These are phyloP conservation scores for Ornithoptera priamus DNA, from an alignment of 2,888 invertebrate species.

Conservation along the genomic window DNA sequence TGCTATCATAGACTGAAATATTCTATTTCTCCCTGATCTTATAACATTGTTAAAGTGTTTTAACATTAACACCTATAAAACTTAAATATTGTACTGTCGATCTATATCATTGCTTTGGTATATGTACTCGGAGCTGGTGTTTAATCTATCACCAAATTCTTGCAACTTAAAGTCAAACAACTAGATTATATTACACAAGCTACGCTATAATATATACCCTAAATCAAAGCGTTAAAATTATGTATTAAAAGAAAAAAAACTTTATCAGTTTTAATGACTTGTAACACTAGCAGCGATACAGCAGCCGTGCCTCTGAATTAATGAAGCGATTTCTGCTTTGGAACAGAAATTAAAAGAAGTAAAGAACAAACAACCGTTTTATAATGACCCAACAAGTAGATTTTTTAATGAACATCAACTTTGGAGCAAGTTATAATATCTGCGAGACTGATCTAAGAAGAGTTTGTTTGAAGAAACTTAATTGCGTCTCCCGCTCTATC, in stretches of 20 bases:
- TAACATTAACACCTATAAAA: too few species aligned
- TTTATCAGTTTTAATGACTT: conserved; percentile 6
- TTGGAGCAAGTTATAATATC: conserved; percentile 5
- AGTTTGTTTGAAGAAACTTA: not conserved
- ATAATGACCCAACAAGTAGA: conserved; percentile 1
- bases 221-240: not conserved
- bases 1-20: too few species aligned
- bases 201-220: not conserved
- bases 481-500: not conserved
- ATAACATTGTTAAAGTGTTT: too few species aligned
- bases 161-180: not conserved
- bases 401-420: conserved; percentile 10
- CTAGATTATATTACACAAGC: not conserved
- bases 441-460: not conserved
- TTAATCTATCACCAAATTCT: too few species aligned
- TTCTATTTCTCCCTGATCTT: too few species aligned
- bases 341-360: not conserved
- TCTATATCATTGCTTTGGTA: too few species aligned
- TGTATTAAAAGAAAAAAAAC: not conserved
- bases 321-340: conserved; percentile 8
- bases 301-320: conserved; percentile 5
- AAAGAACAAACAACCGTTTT: conserved; percentile 5
- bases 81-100: too few species aligned
- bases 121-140: too few species aligned
- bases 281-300: conserved; percentile 2